Evolutionary conservation across 2,888 invertebrate species (phyloP), one percentile per base, ranked within the genome.

Genomic region (Tuberolachnus salignus): DNA sequence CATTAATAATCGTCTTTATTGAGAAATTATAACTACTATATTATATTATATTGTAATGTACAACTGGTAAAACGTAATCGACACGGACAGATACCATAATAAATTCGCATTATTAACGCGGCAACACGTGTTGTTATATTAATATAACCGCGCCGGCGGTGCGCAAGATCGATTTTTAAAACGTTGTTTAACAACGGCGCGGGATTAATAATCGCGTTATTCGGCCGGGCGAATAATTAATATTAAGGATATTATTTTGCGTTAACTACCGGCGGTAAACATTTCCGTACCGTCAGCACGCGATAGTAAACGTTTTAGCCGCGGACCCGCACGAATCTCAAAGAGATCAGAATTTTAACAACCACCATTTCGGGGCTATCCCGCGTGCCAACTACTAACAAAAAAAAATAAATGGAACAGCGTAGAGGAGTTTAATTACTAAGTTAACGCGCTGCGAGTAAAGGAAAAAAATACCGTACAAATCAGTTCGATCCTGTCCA

Each of bases 11-110:
- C n/a, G 72, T 61, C 72, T 61, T 46, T 72, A 61, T 72, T 61
- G 61, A 49, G 72, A 61, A 61, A 72, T 72, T 72, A 72, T 61
- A 72, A 72, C 72, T 72, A 72, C 72, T 34, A 34, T 34, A 34
- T 34, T 34, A 34, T 34, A 34, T 34, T 34, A 34, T 34, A 34
- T 4, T 34, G 34, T 34, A 34, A 34, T 34, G 6, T 34, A 34
- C 34, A 6, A 6, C 34, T 72, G 72, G 72, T 72, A 72, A 72
- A 72, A 72, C 72, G 19, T 72, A 72, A 72, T 72, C 72, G 72
- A 72, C 59, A 61, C 72, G 49, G 71, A 71, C 71, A 71, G 71
- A 71, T 71, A 57, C 71, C 57, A 71, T 71, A n/a, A n/a, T n/a
- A 61, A 49, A 72, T 72, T 72, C 46, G 72, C 61, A 59, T 72